A percentile compares a stretch with the other conserved stretches of the same genome.
Evolutionary conservation across 2,113 vertebrate species (phyloP).

Genomic region (Alces alces): DNA sequence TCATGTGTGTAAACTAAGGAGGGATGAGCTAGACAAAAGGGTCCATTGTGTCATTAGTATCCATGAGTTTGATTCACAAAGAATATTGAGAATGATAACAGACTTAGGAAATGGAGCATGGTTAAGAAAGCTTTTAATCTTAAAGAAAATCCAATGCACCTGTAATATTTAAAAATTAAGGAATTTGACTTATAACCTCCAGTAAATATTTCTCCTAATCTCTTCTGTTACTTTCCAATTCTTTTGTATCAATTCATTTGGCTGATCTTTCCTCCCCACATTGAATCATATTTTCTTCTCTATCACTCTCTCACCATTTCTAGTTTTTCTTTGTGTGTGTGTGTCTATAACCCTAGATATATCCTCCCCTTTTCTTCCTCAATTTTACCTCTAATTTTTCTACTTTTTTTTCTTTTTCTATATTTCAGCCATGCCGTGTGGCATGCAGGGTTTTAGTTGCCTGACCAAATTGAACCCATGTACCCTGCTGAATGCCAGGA

Average conservation of each 20-base stretch:
- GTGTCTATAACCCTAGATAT: not conserved
- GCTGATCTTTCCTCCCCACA: not conserved
- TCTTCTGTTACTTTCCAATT: not conserved
- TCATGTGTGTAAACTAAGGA: not conserved
- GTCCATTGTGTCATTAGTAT: not conserved
- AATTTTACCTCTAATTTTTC: not conserved
- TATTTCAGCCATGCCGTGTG: fast-evolving
- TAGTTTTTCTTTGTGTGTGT: not conserved
- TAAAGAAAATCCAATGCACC: not conserved
- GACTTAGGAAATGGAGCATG: not conserved
- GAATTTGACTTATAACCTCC: not conserved
- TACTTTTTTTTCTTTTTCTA: not conserved
- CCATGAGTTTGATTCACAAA: not conserved
- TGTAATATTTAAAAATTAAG: not conserved
- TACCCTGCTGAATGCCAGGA: not conserved
- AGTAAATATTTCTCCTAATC: not conserved
- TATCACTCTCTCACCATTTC: not conserved
- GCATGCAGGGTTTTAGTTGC: not conserved
- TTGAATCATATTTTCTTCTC: not conserved
- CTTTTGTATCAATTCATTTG: not conserved
- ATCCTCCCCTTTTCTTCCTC: not conserved
- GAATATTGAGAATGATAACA: not conserved
- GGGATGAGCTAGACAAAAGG: not conserved
- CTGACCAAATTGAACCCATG: not conserved
- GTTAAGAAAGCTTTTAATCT: not conserved